Conservation (phyloP, 2,888 invertebrate genomes). For the Drosophila neutralis region DNA sequence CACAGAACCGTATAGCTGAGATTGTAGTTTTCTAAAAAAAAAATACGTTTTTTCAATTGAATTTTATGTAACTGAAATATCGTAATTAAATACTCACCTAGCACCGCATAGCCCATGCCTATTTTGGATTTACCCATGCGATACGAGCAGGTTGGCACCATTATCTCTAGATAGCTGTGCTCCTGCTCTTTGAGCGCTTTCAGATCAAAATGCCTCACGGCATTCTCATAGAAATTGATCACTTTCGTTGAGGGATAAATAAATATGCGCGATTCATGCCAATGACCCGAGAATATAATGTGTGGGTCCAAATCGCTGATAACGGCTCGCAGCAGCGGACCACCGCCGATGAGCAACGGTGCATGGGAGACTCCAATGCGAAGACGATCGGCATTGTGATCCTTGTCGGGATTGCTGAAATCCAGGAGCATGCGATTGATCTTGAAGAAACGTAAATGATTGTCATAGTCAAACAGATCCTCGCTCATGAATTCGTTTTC, state of each 20-base stretch:
- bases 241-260: slow-evolving; percentile 83
- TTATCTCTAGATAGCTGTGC: slow-evolving; percentile 89
- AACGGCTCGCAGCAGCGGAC: slow-evolving; percentile 85
- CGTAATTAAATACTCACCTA: slow-evolving; percentile 86
- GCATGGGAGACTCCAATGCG: slow-evolving; percentile 90
- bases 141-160: slow-evolving; percentile 97
- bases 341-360: slow-evolving; percentile 86
- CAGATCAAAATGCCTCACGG: slow-evolving; percentile 80
- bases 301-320: slow-evolving; percentile 88
- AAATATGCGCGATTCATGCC: slow-evolving; percentile 86
- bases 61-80: not conserved
- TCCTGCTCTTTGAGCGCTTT: slow-evolving; percentile 79
- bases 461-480: slow-evolving; percentile 87
- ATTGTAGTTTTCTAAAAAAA: slow-evolving; percentile 77
- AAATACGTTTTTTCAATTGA: not conserved
- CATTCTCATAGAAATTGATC: slow-evolving; percentile 81
- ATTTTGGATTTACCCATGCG: slow-evolving; percentile 96
- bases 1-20: slow-evolving; percentile 83
- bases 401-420: slow-evolving; percentile 86
- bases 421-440: slow-evolving; percentile 89
- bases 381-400: slow-evolving; percentile 77
- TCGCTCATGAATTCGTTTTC: slow-evolving; percentile 90
- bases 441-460: slow-evolving; percentile 89
- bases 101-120: slow-evolving; percentile 93
- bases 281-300: slow-evolving; percentile 89